phyloP scores from a whole-genome alignment of 2,797 vertebrate genomes.

The Gambelia wislizenii region DNA sequence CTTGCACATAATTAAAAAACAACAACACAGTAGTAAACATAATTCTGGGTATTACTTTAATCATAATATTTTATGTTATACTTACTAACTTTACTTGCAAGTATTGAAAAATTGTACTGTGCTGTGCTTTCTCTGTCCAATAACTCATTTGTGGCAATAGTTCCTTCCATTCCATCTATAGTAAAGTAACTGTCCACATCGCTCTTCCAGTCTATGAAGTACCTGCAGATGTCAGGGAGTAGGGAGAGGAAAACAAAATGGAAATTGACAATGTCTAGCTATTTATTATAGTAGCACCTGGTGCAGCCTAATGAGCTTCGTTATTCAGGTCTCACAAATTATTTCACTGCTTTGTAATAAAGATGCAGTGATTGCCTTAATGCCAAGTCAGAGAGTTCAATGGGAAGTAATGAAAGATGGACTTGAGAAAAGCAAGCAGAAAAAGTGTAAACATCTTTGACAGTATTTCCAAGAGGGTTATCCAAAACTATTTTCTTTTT shows the following conservation, averaged over 20 bases:
- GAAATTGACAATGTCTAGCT: conserved; percentile 66
- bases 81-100: conserved; percentile 99
- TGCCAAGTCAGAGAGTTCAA: conserved; percentile 63
- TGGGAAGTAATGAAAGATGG: conserved; percentile 50
- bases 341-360: conserved; percentile 63
- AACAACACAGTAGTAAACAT: conserved; percentile 26
- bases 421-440: not conserved
- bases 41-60: conserved; percentile 56
- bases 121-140: conserved; percentile 93
- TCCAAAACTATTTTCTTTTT: not conserved
- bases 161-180: conserved; percentile 93
- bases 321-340: conserved; percentile 60
- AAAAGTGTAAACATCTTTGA: conserved; percentile 14
- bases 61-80: conserved; percentile 75
- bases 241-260: conserved; percentile 56
- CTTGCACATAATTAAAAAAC: not conserved
- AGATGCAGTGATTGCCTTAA: conserved; percentile 70
- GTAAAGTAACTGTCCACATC: conserved; percentile 94
- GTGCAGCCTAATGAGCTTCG: conserved; percentile 51
- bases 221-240: conserved; percentile 78
- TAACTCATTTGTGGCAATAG: conserved; percentile 93
- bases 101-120: conserved; percentile 95
- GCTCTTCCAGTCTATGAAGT: conserved; percentile 95
- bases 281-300: conserved; percentile 64
- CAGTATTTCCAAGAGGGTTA: not conserved